phyloP scores from a whole-genome alignment of 2,797 vertebrate genomes.

The Spheniscus humboldti region DNA sequence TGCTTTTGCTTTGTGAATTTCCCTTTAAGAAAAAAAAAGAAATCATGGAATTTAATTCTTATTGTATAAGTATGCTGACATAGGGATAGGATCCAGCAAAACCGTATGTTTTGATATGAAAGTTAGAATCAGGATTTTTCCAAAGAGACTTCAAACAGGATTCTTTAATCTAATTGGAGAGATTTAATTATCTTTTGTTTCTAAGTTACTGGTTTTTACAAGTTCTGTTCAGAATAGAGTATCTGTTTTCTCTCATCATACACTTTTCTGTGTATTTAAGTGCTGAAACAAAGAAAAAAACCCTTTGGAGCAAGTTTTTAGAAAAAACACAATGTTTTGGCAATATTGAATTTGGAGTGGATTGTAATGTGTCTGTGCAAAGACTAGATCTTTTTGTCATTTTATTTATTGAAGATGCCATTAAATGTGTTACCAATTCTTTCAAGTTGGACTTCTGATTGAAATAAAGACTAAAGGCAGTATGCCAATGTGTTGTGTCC shows the following conservation, averaged over 20 bases:
- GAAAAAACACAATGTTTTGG: constrained; percentile 12
- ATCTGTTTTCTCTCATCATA: constrained; percentile 43
- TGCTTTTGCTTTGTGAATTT: background rate
- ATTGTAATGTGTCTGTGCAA: constrained; percentile 58
- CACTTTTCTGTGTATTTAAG: constrained; percentile 45
- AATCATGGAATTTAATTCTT: background rate
- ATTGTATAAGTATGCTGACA: background rate
- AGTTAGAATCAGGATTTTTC: constrained; percentile 16
- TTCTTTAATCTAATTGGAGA: constrained; percentile 19
- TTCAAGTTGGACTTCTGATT: background rate
- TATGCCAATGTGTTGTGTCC: constrained; percentile 30
- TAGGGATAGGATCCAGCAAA: background rate
- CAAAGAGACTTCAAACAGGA: background rate
- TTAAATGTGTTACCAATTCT: constrained; percentile 28
- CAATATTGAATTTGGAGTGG: constrained; percentile 54
- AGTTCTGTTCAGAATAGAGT: background rate
- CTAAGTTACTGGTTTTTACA: constrained; percentile 25
- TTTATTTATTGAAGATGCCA: constrained; percentile 68
- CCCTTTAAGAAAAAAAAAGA: background rate
- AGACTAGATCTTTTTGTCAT: constrained; percentile 33
- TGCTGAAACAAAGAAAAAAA: constrained; percentile 13
- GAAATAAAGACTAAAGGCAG: constrained; percentile 52
- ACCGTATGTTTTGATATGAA: background rate
- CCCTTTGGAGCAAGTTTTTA: constrained; percentile 30
- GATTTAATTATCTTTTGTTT: constrained; percentile 15